Evolutionary conservation across 64 coral and sea anemone species (phyloP).

Genomic region (Actinia equina): DNA sequence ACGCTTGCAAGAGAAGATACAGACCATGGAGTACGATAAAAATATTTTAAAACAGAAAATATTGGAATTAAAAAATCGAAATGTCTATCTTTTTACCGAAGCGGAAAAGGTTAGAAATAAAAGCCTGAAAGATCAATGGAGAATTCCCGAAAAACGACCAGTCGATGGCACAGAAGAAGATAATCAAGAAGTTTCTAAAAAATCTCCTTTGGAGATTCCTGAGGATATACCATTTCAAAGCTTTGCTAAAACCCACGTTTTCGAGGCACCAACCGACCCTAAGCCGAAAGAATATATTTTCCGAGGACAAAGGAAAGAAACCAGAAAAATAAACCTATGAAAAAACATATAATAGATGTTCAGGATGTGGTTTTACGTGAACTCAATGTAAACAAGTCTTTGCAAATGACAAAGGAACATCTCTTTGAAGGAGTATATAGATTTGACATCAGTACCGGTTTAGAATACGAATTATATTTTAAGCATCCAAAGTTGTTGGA

Average conservation of each 20-base stretch:
- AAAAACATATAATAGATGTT: constrained; percentile 52
- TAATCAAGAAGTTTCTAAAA: not conserved
- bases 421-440: constrained; percentile 74
- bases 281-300: constrained; percentile 78
- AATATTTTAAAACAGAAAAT: constrained; percentile 41
- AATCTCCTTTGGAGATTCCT: constrained; percentile 34
- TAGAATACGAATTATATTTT: constrained; percentile 86
- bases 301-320: constrained; percentile 44
- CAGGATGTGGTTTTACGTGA: constrained; percentile 35
- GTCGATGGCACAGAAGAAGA: constrained; percentile 2
- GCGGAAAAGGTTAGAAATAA: not conserved
- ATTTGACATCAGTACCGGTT: constrained; percentile 66
- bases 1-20: constrained; percentile 40
- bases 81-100: not conserved
- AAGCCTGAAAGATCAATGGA: not conserved
- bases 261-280: constrained; percentile 30
- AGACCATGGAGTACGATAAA: constrained; percentile 29
- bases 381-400: constrained; percentile 67
- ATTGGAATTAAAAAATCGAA: constrained; percentile 14
- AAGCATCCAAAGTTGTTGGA: constrained; percentile 5
- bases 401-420: constrained; percentile 38
- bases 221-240: constrained; percentile 62
- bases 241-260: constrained; percentile 80
- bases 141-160: constrained; percentile 20
- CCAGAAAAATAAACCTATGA: constrained; percentile 30